Conservation (phyloP, 1,140 invertebrate species). For the Drosophila persimilis region DNA sequence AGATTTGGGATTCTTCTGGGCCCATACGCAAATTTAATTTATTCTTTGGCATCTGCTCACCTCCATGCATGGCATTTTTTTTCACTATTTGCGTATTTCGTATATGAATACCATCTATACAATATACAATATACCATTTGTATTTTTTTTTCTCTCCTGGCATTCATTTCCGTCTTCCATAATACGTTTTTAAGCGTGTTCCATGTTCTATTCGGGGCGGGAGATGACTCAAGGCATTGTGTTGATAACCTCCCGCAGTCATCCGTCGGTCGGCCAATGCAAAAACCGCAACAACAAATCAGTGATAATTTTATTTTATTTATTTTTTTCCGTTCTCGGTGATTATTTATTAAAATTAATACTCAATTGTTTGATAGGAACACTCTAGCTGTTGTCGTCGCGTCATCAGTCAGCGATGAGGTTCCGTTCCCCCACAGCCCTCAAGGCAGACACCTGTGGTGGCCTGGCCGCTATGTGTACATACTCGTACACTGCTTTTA, state of each 20-base stretch:
- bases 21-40: slow-evolving; percentile 73
- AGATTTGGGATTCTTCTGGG: slow-evolving; percentile 31
- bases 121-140: slow-evolving; percentile 36
- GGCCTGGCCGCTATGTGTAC: slow-evolving; percentile 14
- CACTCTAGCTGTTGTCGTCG: slow-evolving; percentile 49
- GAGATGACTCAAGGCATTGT: slow-evolving; percentile 72
- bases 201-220: slow-evolving; percentile 50
- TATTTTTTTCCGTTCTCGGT: slow-evolving; percentile 69
- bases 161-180: slow-evolving; percentile 80
- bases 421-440: slow-evolving; percentile 12
- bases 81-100: slow-evolving; percentile 68
- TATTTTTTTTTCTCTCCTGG: slow-evolving; percentile 61
- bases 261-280: slow-evolving; percentile 45
- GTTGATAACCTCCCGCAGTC: slow-evolving; percentile 66
- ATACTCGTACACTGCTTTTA: slow-evolving; percentile 53
- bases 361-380: slow-evolving; percentile 77
- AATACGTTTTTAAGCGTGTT: slow-evolving; percentile 79
- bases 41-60: slow-evolving; percentile 69
- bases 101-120: slow-evolving; percentile 31
- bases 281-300: slow-evolving; percentile 55
- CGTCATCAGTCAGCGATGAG: slow-evolving; percentile 52
- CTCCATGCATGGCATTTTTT: slow-evolving; percentile 62
- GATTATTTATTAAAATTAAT: slow-evolving; percentile 81
- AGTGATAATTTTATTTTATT: slow-evolving; percentile 51
- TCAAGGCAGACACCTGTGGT: slow-evolving; percentile 50